Evolutionary conservation across 1,140 invertebrate genomes (phyloP).

Genomic region (Zaprionus vittiger): DNA sequence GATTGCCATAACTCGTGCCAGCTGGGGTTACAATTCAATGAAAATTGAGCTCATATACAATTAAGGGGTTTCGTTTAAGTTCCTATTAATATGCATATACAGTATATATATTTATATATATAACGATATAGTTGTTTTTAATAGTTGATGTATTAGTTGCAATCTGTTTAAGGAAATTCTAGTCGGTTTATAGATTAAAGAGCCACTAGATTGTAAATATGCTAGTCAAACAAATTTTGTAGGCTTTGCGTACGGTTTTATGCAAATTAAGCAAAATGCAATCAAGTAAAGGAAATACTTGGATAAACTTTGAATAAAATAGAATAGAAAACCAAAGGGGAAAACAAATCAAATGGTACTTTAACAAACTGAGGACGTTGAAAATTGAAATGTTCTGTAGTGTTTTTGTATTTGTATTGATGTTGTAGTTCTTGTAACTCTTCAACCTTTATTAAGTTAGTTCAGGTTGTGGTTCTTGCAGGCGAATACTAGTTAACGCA

Average conservation of each 20-base stretch:
- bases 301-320: constrained; percentile 25
- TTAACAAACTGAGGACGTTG: constrained; percentile 11
- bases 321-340: constrained; percentile 1
- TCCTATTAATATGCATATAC: constrained; percentile 25
- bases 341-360: constrained; percentile 24
- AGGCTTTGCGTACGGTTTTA: constrained; percentile 70
- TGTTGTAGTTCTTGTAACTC: not conserved
- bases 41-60: constrained; percentile 75
- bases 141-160: constrained; percentile 36
- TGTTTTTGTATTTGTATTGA: constrained; percentile 29
- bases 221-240: constrained; percentile 74
- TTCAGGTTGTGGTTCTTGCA: not conserved
- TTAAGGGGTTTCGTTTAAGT: constrained; percentile 42
- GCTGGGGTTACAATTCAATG: constrained; percentile 85
- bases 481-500: constrained; percentile 23
- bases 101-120: constrained; percentile 45
- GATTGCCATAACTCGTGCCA: constrained; percentile 85
- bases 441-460: not conserved
- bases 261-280: constrained; percentile 76
- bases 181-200: constrained; percentile 65
- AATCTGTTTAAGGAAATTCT: constrained; percentile 63
- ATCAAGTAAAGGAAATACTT: constrained; percentile 52
- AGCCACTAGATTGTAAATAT: constrained; percentile 66
- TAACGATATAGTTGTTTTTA: constrained; percentile 19
- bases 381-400: constrained; percentile 17